Conservation (phyloP, 2,797 vertebrate genomes). For the Crax fasciolata region DNA sequence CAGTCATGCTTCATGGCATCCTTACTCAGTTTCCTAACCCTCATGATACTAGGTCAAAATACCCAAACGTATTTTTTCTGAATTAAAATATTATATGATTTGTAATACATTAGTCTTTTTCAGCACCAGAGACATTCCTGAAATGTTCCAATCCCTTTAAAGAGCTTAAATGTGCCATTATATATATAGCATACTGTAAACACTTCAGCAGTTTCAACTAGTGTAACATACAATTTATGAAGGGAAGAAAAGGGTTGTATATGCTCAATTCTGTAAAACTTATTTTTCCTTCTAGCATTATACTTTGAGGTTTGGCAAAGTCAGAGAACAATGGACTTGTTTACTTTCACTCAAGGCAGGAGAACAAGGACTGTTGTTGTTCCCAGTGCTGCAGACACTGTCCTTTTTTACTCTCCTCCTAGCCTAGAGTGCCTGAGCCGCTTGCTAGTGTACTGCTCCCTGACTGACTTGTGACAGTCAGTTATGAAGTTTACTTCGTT, state of each 20-base stretch:
- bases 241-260: slow-evolving; percentile 45
- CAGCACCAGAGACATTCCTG: slow-evolving; percentile 65
- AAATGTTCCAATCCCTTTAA: slow-evolving; percentile 50
- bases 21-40: slow-evolving; percentile 64
- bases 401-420: slow-evolving; percentile 68
- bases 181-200: slow-evolving; percentile 64
- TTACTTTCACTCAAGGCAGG: slow-evolving; percentile 47
- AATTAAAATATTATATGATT: slow-evolving; percentile 71
- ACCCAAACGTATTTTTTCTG: slow-evolving; percentile 66
- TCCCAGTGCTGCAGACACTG: slow-evolving; percentile 23
- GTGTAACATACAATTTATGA: slow-evolving; percentile 44
- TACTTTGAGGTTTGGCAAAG: slow-evolving; percentile 41
- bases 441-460: slow-evolving; percentile 38
- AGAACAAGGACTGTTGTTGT: slow-evolving; percentile 5
- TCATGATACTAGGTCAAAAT: slow-evolving; percentile 54
- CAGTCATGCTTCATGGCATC: slow-evolving; percentile 58
- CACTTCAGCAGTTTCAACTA: slow-evolving; percentile 16
- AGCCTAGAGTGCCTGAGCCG: slow-evolving; percentile 57
- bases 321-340: slow-evolving; percentile 13
- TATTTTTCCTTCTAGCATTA: slow-evolving; percentile 67
- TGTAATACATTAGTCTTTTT: slow-evolving; percentile 72
- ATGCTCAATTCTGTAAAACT: slow-evolving; percentile 51
- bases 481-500: slow-evolving; percentile 37
- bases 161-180: slow-evolving; percentile 69
- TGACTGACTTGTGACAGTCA: slow-evolving; percentile 51